Percentiles rank a stretch among this genome's conserved stretches.
Evolutionary conservation across 2,113 vertebrate species (phyloP).

Genomic region (Centrocercus urophasianus): DNA sequence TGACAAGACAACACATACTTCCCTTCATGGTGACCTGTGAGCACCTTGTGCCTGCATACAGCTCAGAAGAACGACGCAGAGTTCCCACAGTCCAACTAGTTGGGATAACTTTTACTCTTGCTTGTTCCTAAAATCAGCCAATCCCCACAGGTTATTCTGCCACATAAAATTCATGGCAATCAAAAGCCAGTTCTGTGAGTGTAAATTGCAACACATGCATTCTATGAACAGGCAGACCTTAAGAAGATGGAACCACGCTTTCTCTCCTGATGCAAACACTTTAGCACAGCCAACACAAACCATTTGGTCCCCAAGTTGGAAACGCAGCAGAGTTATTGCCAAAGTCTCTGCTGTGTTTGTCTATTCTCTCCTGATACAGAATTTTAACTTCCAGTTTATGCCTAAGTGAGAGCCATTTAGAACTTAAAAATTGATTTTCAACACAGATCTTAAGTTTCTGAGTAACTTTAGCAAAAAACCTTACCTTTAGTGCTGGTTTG

Average conservation of each 20-base stretch:
- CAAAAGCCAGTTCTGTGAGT: not conserved
- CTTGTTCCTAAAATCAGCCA: not conserved
- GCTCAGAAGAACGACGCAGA: not conserved
- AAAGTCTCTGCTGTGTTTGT: not conserved
- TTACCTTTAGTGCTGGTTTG: not conserved
- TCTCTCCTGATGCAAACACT: not conserved
- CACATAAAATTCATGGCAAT: not conserved
- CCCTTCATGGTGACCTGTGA: rapidly evolving
- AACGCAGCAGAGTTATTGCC: not conserved
- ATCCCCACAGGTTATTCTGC: not conserved
- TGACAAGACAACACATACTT: not conserved
- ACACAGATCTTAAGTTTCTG: not conserved
- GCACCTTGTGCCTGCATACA: rapidly evolving
- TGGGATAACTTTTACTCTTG: not conserved
- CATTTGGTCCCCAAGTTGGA: not conserved
- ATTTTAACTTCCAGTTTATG: not conserved
- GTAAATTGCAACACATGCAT: not conserved
- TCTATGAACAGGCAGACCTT: not conserved
- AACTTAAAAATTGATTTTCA: not conserved
- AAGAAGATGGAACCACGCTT: not conserved
- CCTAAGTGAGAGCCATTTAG: not conserved
- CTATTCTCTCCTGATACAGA: not conserved
- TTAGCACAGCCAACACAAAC: not conserved
- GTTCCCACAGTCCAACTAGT: not conserved
- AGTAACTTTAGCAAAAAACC: not conserved